Evolutionary conservation across 2,888 invertebrate genomes (phyloP), one percentile per base, ranked within the genome.

Genomic region (Pediacus dermestoides): DNA sequence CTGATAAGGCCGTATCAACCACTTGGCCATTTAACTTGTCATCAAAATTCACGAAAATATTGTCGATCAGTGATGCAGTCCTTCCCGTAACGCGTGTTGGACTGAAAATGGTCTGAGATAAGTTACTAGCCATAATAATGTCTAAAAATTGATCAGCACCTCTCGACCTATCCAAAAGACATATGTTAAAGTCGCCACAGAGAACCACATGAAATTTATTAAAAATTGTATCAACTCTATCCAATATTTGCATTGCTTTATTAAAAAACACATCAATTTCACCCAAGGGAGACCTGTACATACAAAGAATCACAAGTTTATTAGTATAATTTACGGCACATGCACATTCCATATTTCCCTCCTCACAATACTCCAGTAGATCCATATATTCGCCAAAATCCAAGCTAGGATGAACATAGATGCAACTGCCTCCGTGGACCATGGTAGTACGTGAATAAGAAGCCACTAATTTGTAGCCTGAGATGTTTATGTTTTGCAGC

Each of bases 201-300:
- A 18, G 8, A 18, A 18, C 21, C n/a, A 18, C n/a, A 7, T 18
- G 6, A 18, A 7, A 18, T 18, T 18, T 18, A 7, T 18, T 18
- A 18, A 18, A 18, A 7, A 7, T 18, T 18, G 6, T 18, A 18
- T 6, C n/a, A 7, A 18, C 21, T 7, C n/a, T 18, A 7, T 18
- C 21, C n/a, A 18, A 18, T 18, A 18, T 18, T 18, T 7, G 6
- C 6, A 7, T 7, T 18, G 8, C 6, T 18, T 8, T 18, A 18
- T 18, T 18, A 18, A 18, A 18, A 18, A 18, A 18, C 6, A 7
- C n/a, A 18, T 18, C 21, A 7, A 18, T 18, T 18, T 7, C 21
- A 18, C 21, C 21, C n/a, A 18, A 8, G 21, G 21, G 21, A 6
- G 21, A 18, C 21, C 21, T 18, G 8, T 18, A 18, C 21, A 18